Evolutionary conservation across 2,888 invertebrate species (phyloP).

Genomic region (Timema podura): DNA sequence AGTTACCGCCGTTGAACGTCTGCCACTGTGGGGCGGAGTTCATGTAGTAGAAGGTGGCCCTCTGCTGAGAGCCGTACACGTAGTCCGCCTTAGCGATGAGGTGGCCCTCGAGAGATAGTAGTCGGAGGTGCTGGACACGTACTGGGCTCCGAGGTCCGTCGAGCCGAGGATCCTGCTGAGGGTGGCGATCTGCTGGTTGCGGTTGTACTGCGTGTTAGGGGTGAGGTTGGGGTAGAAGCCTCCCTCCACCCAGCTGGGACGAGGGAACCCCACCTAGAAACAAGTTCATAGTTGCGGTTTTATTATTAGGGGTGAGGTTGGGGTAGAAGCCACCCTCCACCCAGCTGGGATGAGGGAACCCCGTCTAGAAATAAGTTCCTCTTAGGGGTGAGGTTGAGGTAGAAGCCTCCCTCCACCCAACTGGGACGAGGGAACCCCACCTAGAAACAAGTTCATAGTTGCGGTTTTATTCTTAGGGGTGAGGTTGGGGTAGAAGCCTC

Average conservation of each 20-base stretch:
- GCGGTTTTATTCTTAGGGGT: no score
- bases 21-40: conserved; percentile 68
- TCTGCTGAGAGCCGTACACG: conserved; percentile 56
- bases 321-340: conserved; percentile 51
- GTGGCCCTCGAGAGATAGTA: conserved; percentile 57
- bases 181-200: conserved; percentile 19
- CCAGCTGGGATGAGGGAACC: conserved; percentile 50
- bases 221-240: conserved; percentile 47
- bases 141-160: conserved; percentile 16
- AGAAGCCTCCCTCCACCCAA: no score
- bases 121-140: conserved; percentile 4
- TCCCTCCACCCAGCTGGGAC: conserved; percentile 51
- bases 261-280: conserved; percentile 48
- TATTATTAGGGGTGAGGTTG: no score
- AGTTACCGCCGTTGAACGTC: conserved; percentile 56
- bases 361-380: conserved; percentile 42
- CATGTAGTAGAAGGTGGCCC: conserved; percentile 58
- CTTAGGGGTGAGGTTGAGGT: no score
- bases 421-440: no score
- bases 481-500: conserved; percentile 48
- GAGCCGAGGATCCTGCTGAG: conserved; percentile 23
- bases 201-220: conserved; percentile 40
- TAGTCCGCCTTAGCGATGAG: conserved; percentile 61
- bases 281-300: no score
- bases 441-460: conserved; percentile 40